Conservation (phyloP, 2,113 vertebrate species). For the Synchiropus splendidus region DNA sequence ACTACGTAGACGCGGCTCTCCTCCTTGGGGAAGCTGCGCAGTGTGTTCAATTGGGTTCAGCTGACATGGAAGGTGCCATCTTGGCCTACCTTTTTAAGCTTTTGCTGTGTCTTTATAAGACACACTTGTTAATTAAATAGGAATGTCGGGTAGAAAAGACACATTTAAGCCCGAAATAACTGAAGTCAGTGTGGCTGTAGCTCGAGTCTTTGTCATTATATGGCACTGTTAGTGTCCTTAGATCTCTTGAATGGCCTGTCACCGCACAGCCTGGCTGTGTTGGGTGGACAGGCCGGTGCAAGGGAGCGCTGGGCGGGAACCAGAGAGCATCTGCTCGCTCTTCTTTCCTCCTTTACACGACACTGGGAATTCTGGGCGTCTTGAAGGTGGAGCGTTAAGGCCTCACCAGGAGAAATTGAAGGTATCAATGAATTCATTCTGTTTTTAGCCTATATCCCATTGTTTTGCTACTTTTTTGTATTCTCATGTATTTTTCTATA, state of each 20-base stretch:
- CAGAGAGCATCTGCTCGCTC: constrained; percentile 51
- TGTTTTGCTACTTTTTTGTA: constrained; percentile 74
- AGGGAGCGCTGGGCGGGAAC: constrained; percentile 52
- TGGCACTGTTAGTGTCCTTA: constrained; percentile 35
- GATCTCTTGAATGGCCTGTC: constrained; percentile 35
- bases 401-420: constrained; percentile 56
- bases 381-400: constrained; percentile 37
- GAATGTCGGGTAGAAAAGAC: constrained; percentile 47
- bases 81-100: constrained; percentile 3
- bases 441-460: constrained; percentile 65
- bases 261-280: constrained; percentile 18
- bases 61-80: constrained; percentile 28
- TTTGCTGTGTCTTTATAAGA: constrained; percentile 58
- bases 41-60: constrained; percentile 43
- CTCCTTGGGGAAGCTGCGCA: constrained; percentile 32
- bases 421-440: constrained; percentile 61
- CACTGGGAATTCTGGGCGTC: constrained; percentile 45
- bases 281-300: constrained; percentile 24
- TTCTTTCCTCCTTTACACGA: constrained; percentile 28
- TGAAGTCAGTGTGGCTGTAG: constrained; percentile 38
- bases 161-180: constrained; percentile 24
- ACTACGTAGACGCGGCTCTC: neutral
- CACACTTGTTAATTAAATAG: constrained; percentile 50
- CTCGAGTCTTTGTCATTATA: constrained; percentile 45
- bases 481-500: constrained; percentile 75